Percentiles rank a stretch among this genome's conserved stretches.
Evolutionary conservation across 2,797 vertebrate genomes (phyloP).

Genomic region (Triplophysa bombifrons): DNA sequence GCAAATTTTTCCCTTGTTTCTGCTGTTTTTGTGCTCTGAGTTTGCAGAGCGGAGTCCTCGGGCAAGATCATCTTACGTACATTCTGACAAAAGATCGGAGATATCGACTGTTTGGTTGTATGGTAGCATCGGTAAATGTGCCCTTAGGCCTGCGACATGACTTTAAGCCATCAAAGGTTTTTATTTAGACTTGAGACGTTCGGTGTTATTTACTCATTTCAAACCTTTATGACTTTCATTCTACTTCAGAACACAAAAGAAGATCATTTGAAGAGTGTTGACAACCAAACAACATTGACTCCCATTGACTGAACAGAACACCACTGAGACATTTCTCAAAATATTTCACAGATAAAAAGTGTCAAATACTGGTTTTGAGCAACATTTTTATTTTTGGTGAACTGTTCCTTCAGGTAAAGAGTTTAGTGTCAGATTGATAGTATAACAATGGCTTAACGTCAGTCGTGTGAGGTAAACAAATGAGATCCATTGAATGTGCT

Average conservation of each 20-base stretch:
- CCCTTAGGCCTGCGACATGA: conserved; percentile 15
- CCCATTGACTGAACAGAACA: too few species aligned
- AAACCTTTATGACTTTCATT: not conserved
- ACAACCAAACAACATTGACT: too few species aligned
- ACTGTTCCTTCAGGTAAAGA: not conserved
- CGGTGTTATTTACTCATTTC: too few species aligned
- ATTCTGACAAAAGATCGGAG: conserved; percentile 3
- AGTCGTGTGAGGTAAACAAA: conserved; percentile 22
- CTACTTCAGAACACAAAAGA: too few species aligned
- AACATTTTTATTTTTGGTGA: too few species aligned
- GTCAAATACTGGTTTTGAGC: not conserved
- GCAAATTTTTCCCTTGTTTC: conserved; percentile 30
- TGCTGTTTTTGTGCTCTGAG: conserved; percentile 29
- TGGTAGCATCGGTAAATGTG: conserved; percentile 11
- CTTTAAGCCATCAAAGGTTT: conserved; percentile 12
- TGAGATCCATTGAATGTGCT: conserved; percentile 1
- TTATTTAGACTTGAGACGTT: too few species aligned
- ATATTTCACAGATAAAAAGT: too few species aligned
- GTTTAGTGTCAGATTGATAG: conserved; percentile 15
- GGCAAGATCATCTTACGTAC: conserved; percentile 16
- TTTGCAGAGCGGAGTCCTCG: conserved; percentile 8
- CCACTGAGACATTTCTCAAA: too few species aligned
- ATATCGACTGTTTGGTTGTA: conserved; percentile 42
- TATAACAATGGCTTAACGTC: conserved; percentile 16
- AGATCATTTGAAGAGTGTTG: too few species aligned